Evolutionary conservation across 2,888 invertebrate genomes (phyloP).

Genomic region (Cephonodes hylas): DNA sequence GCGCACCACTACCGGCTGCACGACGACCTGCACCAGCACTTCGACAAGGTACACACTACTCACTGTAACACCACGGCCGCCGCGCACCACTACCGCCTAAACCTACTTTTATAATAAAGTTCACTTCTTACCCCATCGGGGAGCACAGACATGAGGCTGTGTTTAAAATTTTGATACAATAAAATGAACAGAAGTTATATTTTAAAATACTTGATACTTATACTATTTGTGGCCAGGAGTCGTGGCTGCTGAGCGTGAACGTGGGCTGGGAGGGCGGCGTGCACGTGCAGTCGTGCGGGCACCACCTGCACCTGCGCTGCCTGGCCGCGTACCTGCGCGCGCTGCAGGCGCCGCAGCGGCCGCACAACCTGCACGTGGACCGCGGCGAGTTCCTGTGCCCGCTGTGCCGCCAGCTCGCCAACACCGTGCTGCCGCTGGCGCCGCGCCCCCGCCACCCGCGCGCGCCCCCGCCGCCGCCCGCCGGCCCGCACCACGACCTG

Average conservation of each 20-base stretch:
- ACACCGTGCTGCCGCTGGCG: constrained; percentile 91
- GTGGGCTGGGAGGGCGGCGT: constrained; percentile 95
- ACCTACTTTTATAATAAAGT: no score
- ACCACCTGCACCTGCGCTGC: constrained; percentile 97
- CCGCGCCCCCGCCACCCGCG: constrained; percentile 84
- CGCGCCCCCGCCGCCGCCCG: constrained; percentile 81
- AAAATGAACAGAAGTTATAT: no score
- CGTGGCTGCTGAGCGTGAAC: constrained; percentile 88
- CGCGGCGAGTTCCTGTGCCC: constrained; percentile 96
- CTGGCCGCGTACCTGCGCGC: constrained; percentile 94
- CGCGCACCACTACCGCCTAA: constrained; percentile 87
- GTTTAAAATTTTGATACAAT: no score
- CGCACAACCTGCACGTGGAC: constrained; percentile 85
- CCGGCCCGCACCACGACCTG: background rate
- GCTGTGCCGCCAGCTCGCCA: constrained; percentile 90
- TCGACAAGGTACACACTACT: constrained; percentile 74
- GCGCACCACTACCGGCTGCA: constrained; percentile 89
- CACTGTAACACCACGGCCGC: constrained; percentile 87
- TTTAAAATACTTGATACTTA: background rate
- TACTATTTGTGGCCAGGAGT: constrained; percentile 72
- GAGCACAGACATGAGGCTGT: no score
- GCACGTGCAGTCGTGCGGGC: constrained; percentile 97
- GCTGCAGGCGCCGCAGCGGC: constrained; percentile 88
- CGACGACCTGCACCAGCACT: constrained; percentile 88
- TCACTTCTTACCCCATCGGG: no score